Percentiles rank a stretch among this genome's conserved stretches.
These are phyloP conservation scores for Amphimedon queenslandica DNA, from an alignment of 37 sponge, comb jelly and placozoan genomes.

Conservation along the genomic window DNA sequence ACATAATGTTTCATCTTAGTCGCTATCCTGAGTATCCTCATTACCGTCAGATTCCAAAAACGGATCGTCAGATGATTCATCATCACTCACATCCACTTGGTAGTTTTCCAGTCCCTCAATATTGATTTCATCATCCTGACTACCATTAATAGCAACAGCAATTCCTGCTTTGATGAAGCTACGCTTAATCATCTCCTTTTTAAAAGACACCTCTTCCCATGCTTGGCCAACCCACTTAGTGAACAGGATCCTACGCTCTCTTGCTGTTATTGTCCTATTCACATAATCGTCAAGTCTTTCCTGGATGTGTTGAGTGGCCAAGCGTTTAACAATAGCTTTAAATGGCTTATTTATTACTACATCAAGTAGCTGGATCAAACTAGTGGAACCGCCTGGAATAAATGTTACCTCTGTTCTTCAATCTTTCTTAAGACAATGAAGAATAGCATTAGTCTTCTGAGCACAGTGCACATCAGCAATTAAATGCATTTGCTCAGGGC, in stretches of 20 bases:
- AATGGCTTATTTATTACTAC: slow-evolving; percentile 40
- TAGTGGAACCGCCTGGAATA: slow-evolving; percentile 51
- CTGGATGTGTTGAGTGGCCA: slow-evolving; percentile 36
- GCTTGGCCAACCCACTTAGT: slow-evolving; percentile 58
- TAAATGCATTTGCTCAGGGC: slow-evolving; percentile 10
- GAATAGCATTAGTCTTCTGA: slow-evolving; percentile 19
- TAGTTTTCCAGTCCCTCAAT: slow-evolving; percentile 35
- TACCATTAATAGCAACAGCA: slow-evolving; percentile 30
- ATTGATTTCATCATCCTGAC: slow-evolving; percentile 37
- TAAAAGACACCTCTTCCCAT: slow-evolving; percentile 41
- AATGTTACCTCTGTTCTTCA: slow-evolving; percentile 10
- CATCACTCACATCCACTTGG: slow-evolving; percentile 14
- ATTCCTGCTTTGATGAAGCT: slow-evolving; percentile 42
- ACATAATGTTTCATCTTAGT: no score
- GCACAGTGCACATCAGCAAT: slow-evolving; percentile 38
- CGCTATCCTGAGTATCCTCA: no score
- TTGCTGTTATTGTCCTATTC: slow-evolving; percentile 27
- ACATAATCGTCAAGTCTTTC: slow-evolving; percentile 37
- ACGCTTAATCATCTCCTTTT: slow-evolving; percentile 36
- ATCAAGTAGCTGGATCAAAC: slow-evolving; percentile 52
- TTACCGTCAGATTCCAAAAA: slow-evolving; percentile 8
- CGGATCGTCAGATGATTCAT: slow-evolving; percentile 35
- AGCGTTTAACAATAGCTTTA: slow-evolving; percentile 22
- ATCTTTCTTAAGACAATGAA: slow-evolving; percentile 2
- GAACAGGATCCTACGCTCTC: slow-evolving; percentile 26